Evolutionary conservation across 2,797 vertebrate species (phyloP).

Genomic region (Phalloptychus januarius): DNA sequence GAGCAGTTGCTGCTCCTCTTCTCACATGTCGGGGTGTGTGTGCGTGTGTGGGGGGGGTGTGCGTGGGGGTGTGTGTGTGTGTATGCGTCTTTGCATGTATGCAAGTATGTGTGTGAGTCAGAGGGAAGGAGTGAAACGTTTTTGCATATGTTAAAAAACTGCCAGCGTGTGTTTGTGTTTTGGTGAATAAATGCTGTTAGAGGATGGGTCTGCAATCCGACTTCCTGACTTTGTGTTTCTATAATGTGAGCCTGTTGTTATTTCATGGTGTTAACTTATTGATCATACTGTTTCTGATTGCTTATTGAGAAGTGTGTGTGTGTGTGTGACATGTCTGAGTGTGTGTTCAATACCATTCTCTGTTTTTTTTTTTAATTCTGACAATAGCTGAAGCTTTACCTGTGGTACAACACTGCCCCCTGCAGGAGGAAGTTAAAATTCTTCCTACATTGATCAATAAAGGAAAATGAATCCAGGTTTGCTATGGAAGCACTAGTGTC

Average conservation of each 20-base stretch:
- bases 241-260: constrained; percentile 39
- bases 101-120: too few species aligned
- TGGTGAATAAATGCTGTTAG: background rate
- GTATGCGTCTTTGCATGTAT: too few species aligned
- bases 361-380: background rate
- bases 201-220: constrained; percentile 2
- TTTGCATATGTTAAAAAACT: background rate
- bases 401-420: constrained; percentile 53
- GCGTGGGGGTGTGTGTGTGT: too few species aligned
- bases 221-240: constrained; percentile 16
- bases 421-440: constrained; percentile 19
- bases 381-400: constrained; percentile 1
- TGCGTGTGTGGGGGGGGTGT: background rate
- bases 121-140: too few species aligned
- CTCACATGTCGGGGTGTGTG: background rate
- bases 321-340: constrained; percentile 10
- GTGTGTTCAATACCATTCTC: constrained; percentile 17
- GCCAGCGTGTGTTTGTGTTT: background rate
- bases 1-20: constrained; percentile 22
- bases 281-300: constrained; percentile 31
- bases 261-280: constrained; percentile 50
- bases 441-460: background rate
- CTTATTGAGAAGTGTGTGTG: constrained; percentile 30
- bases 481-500: background rate
- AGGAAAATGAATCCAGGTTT: background rate